Evolutionary conservation across 2,113 vertebrate genomes (phyloP).

Genomic region (Ramphastos sulfuratus): DNA sequence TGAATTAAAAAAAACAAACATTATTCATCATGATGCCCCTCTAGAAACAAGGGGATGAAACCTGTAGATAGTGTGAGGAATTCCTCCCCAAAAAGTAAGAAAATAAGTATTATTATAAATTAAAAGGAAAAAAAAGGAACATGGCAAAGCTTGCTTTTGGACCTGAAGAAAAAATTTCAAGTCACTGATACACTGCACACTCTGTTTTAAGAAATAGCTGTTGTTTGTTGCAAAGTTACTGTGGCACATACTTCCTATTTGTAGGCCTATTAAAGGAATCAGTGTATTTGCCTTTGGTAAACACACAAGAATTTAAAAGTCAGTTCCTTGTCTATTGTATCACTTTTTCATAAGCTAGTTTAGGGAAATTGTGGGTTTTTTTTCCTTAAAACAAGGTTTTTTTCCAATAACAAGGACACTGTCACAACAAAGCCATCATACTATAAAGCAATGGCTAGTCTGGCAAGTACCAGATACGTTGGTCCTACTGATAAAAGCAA

Average conservation of each 20-base stretch:
- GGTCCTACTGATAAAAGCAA: background rate
- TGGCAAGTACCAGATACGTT: background rate
- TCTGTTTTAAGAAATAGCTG: background rate
- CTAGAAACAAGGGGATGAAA: background rate
- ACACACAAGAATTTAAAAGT: background rate
- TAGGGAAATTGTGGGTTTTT: background rate
- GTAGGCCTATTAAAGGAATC: background rate
- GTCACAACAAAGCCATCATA: background rate
- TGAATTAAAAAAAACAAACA: background rate
- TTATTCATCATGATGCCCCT: background rate
- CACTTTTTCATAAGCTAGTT: background rate
- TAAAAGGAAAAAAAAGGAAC: background rate
- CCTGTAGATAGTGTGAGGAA: background rate
- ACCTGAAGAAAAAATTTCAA: background rate
- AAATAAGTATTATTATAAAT: background rate
- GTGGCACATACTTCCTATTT: background rate
- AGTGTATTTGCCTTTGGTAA: background rate
- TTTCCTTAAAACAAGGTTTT: background rate
- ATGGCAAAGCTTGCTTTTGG: background rate
- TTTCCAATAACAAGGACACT: background rate
- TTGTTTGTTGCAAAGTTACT: background rate
- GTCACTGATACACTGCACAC: background rate
- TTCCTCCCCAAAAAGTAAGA: background rate
- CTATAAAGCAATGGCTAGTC: background rate
- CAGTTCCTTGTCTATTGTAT: background rate